Evolutionary conservation across 2,113 vertebrate genomes (phyloP), one percentile per base, ranked within the genome.

Genomic region (Cheirogaleus medius): DNA sequence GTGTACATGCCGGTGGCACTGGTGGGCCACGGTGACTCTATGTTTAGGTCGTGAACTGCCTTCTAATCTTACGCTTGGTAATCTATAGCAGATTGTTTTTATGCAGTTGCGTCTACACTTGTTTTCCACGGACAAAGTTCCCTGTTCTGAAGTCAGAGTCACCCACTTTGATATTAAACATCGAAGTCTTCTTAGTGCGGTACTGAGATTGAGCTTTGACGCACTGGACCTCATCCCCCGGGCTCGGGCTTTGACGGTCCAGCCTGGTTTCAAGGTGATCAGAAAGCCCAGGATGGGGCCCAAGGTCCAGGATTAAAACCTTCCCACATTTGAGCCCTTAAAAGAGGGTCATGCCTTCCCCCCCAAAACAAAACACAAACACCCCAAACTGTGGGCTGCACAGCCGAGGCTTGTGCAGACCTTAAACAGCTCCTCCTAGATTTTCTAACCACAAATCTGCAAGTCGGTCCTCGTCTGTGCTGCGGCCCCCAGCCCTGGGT

Each of bases 401-500:
- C 0, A n/a, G n/a, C 49, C 34, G 20, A 12, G 0, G 12, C 3
- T 8, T 2, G 27, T 6, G 6, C 78, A 12, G 68, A 8, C 15
- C 77, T n/a, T 29, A 52, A 15, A n/a, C 1, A 63, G 69, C 82
- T 42, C 47, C 3, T 20, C 52, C 12, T 2, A 5, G 6, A 23
- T 49, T 58, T 29, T 73, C 63, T 34, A 56, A 12, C 25, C 27
- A 4, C 17, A 49, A 34, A 32, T 23, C 9, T 6, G 29, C 76
- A 63, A 64, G 13, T 9, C 34, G 23, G 0, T 5, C 1, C 66
- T 42, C 0, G 1, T 63, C 32, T 9, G 13, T 3, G 23, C 39
- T 23, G 25, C 3, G 6, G 69, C 11, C 37, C 20, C 37, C 3
- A 0, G 58, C 58, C 58, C 58, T 60, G 58, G 21, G 8, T 60